Base-by-base conservation (phyloP, 2,113 vertebrate species). In the Malaclemys terrapin region DNA sequence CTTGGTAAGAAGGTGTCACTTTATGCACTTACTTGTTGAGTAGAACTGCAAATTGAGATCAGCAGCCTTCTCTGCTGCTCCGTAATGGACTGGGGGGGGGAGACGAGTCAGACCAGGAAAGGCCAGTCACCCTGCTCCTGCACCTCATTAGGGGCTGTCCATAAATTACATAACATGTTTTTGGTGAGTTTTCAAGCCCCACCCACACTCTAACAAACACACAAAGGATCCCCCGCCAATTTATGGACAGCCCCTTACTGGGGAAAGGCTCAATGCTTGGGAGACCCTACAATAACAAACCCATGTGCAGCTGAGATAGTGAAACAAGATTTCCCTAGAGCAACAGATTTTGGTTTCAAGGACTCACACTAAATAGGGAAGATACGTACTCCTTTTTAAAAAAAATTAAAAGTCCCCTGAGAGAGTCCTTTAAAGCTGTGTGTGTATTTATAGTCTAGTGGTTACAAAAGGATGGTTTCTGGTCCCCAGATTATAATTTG, bases 311-410 rank as follows among this genome's bases (percentile, higher is more conserved):
- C 31, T 54, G 45, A 31, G 49, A 50, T 11, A 45, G 17, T 4
- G 1, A 1, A 89, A 45, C 25, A 45, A 13, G 25, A 38, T 38
- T 13, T 54, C 31, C 9, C 20, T 75, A 10, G 3, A 6, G n/a
- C 17, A 9, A 31, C 45, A 78, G 65, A 5, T 0, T 11, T 42
- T 16, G 0, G 8, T 0, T 31, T 11, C 1, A 8, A 3, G 38
- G 8, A 31, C 13, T 29, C 45, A 22, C 1, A 1, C 11, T 54
- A n/a, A 27, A 24, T 24, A 42, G 47, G 57, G 47, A 65, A 25
- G 45, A 25, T 6, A 62, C 5, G 19, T 12, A 45, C 45, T 27
- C 13, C 52, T 42, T 20, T 29, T 25, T 29, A 16, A n/a, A 22
- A 49, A 84, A 49, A 79, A 35, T 20, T 3, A 20, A 87, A 59